Base-by-base conservation (phyloP, 2,797 vertebrate genomes). In the Sebastes matsubarae region DNA sequence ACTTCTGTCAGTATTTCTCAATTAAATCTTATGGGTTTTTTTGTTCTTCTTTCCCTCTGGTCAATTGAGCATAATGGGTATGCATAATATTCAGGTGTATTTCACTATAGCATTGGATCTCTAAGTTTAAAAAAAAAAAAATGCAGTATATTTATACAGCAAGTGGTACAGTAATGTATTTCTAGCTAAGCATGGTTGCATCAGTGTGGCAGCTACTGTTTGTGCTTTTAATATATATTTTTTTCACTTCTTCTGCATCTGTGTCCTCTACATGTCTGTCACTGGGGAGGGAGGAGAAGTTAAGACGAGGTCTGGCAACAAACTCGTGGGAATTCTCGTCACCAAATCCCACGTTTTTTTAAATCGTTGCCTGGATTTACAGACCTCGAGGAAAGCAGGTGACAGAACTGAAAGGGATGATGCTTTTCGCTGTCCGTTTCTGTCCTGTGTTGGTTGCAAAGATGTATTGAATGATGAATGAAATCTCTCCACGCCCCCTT, bases 171-270 rank as follows among this genome's bases (percentile, higher is more conserved):
- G 89, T 94, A 87, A 93, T 95, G 93, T 94, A 94, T 94, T 94
- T 93, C 91, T 93, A 94, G 92, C 94, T 89, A 94, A 94, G 94
- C 95, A 95, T 95, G 94, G 94, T 96, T 93, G 94, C 93, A 91
- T 94, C 92, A 90, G 78, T 93, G 92, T 93, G 92, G 93, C 93
- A 94, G 93, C 94, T 96, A 94, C 91, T 91, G 92, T 94, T 94
- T 92, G 87, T 91, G 91, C 89, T 95, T 94, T 92, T 89, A 89
- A 87, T 74, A 79, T 82, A 55, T 65, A 69, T 77, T 20, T 59
- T 83, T 58, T 72, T 73, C 25, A 67, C 75, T 59, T 83, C 64
- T 85, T 81, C 72, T 75, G 82, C 85, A 86, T 83, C 67, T 83
- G 68, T 85, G 85, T 83, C 81, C 76, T 83, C 77, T 80, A 68